Evolutionary conservation across 2,113 vertebrate species (phyloP).

Genomic region (Plecturocebus donacophilus): DNA sequence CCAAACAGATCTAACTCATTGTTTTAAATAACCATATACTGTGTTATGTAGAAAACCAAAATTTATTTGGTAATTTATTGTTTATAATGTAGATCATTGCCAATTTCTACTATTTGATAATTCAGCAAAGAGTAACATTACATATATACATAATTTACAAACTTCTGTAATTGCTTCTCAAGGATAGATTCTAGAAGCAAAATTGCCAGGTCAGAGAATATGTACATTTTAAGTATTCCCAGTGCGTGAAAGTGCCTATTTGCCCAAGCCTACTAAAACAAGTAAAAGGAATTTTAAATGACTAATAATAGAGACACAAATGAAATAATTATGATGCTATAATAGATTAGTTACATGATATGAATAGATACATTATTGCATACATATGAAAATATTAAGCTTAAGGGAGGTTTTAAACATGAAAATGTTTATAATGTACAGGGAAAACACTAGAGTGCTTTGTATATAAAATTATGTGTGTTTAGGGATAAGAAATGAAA

Average conservation of each 20-base stretch:
- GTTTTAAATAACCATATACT: background rate
- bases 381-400: background rate
- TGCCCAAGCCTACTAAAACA: background rate
- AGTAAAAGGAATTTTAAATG: background rate
- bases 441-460: background rate
- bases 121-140: background rate
- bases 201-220: background rate
- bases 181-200: background rate
- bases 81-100: background rate
- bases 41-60: background rate
- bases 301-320: background rate
- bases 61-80: background rate
- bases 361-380: background rate
- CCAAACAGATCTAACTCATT: background rate
- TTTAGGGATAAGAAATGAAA: background rate
- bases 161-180: background rate
- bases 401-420: slow-evolving; percentile 6
- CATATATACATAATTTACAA: background rate
- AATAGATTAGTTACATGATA: slow-evolving; percentile 1
- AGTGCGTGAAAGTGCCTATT: background rate
- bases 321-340: background rate
- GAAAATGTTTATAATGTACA: background rate
- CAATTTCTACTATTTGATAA: background rate
- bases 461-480: background rate
- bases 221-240: background rate